Evolutionary conservation across 1,140 invertebrate genomes (phyloP), one percentile per base, ranked within the genome.

Genomic region (Condylostylus longicornis): DNA sequence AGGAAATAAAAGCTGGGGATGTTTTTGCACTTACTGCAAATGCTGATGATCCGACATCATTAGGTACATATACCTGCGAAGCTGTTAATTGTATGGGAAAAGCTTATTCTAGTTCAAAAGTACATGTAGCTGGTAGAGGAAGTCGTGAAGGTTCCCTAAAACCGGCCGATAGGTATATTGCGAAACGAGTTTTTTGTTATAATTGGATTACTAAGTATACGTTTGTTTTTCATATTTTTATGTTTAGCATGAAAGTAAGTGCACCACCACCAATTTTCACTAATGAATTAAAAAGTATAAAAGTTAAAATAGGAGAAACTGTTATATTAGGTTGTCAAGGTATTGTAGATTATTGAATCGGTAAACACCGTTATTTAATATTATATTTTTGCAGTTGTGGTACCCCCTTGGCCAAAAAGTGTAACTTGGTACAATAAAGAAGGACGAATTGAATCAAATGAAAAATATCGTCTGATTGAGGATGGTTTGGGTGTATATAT

Each of bases 31-130:
- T 89, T 12, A 83, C 79, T 0, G 82, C 81, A 0, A 79, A 82
- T 49, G 69, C 77, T 0, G 73, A 79, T 38, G 80, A 87, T 54
- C 78, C 81, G 5, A 84, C 82, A 0, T 83, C 82, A 2, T 62
- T 89, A 19, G 83, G 84, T 18, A 82, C 77, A 2, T 88, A 88
- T 51, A 81, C 79, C 0, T 88, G 83, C 44, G 79, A 85, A 51
- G 84, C 84, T 0, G 65, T 75, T n/a, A 87, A 87, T 54, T 87
- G 82, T 51, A 82, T 89, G 78, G 83, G 84, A 19, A 72, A 70
- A 34, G 71, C 77, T 1, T 75, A 75, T 46, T 86, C 82, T 22
- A 81, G 76, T n/a, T 87, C 82, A 7, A 78, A 74, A 54, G 77
- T 83, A 13, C 79, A 84, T 47, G 76, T 86, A 12, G 69, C 77